phyloP scores from a whole-genome alignment of 2,888 invertebrate species.

The Eumacrocentrus americanus region DNA sequence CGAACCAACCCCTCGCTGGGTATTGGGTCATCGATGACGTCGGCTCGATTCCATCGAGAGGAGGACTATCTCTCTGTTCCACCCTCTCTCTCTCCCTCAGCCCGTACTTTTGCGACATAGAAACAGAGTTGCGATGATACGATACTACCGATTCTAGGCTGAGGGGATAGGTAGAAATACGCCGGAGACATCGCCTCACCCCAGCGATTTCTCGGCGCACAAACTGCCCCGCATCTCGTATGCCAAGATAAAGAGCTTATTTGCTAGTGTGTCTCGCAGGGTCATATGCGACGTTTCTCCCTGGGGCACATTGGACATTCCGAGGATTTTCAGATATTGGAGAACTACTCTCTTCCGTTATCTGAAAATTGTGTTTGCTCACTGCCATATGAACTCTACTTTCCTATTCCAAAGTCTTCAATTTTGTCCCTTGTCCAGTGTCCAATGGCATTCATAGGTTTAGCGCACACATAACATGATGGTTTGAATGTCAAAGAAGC shows the following conservation, averaged over 20 bases:
- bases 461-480: too few species aligned
- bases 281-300: neutral
- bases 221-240: constrained; percentile 3
- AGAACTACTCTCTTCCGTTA: neutral
- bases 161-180: too few species aligned
- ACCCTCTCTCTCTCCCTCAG: neutral
- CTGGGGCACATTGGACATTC: neutral
- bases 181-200: too few species aligned
- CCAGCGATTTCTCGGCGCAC: too few species aligned
- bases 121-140: constrained; percentile 15
- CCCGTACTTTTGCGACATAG: constrained; percentile 21
- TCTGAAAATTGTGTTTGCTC: neutral
- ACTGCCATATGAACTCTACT: neutral
- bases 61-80: constrained; percentile 4
- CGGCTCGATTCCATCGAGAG: constrained; percentile 23
- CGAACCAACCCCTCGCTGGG: constrained; percentile 4
- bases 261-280: constrained; percentile 9
- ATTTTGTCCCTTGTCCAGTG: too few species aligned
- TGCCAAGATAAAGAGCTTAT: constrained; percentile 25
- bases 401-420: too few species aligned
- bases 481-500: too few species aligned
- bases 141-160: constrained; percentile 16
- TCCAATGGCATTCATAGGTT: too few species aligned
- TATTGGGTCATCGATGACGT: constrained; percentile 31
- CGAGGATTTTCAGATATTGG: neutral